Base-by-base conservation (phyloP, 1,140 invertebrate genomes). In the Coboldia fuscipes region DNA sequence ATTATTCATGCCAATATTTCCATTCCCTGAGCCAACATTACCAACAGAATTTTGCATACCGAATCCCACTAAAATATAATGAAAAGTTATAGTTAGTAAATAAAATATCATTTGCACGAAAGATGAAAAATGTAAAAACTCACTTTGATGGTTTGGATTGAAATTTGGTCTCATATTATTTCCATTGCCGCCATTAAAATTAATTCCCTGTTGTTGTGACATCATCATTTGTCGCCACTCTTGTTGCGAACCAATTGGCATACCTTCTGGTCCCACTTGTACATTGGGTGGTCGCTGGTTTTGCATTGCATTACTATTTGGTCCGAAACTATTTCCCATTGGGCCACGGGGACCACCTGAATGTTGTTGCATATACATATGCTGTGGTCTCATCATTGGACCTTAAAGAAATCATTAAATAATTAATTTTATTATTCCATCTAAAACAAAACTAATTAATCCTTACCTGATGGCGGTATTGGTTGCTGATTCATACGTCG, bases 151-250 rank as follows among this genome's bases (percentile, higher is more conserved):
- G 39, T 66, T 61, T 27, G 68, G 65, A 34, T 70, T 68, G 41
- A 73, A 72, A 48, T 65, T 65, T 27, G 71, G 72, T 31, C 72
- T 51, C 56, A 54, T 54, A 12, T 45, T 45, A n/a, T 41, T 43
- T 3, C 46, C 46, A 0, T 42, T 43, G 15, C 45, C 46, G 59
- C 65, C 37, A 32, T 53, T 58, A 47, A 68, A 68, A 43, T 56
- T 57, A 37, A 54, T 55, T 30, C 48, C 59, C 35, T 60, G 54
- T 45, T 75, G 72, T 38, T 71, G 66, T 56, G 75, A 72, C 60
- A 78, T 65, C 42, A 78, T 54, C 39, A 72, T 58, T 36, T 77
- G 74, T 34, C 74, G 59, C 72, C 75, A 75, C 44, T 75, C 75
- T 53, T 63, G 56, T 65, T 61, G 58, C 48, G 67, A 51, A 60